A percentile compares a stretch with the other conserved stretches of the same genome.
These are phyloP conservation scores for Wiebesia pumilae DNA, from an alignment of 1,140 invertebrate genomes.

Conservation along the genomic window DNA sequence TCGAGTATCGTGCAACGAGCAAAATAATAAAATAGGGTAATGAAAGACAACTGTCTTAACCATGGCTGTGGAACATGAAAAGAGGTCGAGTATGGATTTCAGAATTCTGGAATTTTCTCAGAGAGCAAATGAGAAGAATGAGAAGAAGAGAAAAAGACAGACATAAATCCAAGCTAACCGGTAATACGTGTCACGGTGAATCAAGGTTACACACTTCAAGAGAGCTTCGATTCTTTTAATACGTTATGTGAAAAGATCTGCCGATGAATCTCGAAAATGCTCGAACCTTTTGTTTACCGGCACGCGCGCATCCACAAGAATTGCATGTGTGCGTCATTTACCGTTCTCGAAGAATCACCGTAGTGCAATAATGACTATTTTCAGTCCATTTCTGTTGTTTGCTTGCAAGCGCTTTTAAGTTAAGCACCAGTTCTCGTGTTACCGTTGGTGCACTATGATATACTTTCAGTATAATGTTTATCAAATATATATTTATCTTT, in stretches of 20 bases:
- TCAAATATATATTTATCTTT: neutral
- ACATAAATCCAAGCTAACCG: neutral
- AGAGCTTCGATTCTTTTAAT: neutral
- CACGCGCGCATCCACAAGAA: neutral
- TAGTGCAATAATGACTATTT: neutral
- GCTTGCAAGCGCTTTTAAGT: neutral
- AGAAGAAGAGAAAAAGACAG: neutral
- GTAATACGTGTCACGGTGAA: neutral
- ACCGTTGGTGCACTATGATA: neutral
- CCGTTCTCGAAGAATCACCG: neutral
- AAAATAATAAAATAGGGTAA: neutral
- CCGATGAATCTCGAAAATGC: neutral
- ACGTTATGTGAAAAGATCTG: neutral
- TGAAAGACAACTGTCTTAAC: too few species aligned
- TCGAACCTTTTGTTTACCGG: neutral
- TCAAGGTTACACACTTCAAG: constrained; percentile 33
- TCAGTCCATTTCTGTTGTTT: neutral
- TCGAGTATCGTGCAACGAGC: neutral
- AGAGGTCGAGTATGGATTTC: neutral
- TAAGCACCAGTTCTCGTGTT: neutral
- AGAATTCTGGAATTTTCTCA: neutral
- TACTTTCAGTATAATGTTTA: neutral
- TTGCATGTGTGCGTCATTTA: neutral
- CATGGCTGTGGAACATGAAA: neutral
- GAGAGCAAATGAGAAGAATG: neutral